phyloP scores from a whole-genome alignment of 2,888 invertebrate genomes.

The Tubiluchus corallicola region DNA sequence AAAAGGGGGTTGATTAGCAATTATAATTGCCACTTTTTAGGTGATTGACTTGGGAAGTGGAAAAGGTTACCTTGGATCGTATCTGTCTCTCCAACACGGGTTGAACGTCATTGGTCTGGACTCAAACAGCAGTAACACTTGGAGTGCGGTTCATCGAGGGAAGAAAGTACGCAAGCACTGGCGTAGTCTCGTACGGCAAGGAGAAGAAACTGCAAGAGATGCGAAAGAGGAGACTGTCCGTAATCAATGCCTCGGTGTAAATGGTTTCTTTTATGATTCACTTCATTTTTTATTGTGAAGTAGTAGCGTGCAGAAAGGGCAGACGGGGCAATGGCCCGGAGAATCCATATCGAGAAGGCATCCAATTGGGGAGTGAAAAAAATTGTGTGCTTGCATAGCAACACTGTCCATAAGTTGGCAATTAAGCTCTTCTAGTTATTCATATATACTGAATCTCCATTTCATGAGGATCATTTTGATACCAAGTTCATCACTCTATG shows the following conservation, averaged over 20 bases:
- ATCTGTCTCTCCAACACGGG: slow-evolving; percentile 46
- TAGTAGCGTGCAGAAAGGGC: neutral
- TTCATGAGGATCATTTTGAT: too few relatives aligned
- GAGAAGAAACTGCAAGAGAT: too few relatives aligned
- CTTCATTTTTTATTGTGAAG: too few relatives aligned
- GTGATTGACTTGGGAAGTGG: slow-evolving; percentile 75
- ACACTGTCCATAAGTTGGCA: too few relatives aligned
- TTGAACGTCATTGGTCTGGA: slow-evolving; percentile 64
- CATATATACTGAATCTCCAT: too few relatives aligned
- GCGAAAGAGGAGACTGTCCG: too few relatives aligned
- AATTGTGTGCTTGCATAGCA: neutral
- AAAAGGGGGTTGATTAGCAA: too few relatives aligned
- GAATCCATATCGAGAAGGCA: neutral
- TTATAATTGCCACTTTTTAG: slow-evolving; percentile 22
- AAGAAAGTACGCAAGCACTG: slow-evolving; percentile 18
- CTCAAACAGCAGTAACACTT: slow-evolving; percentile 44
- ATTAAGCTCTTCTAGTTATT: too few relatives aligned
- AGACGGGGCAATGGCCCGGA: neutral
- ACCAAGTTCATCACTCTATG: too few relatives aligned
- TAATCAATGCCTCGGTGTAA: too few relatives aligned
- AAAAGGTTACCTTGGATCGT: slow-evolving; percentile 61
- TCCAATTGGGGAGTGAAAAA: neutral
- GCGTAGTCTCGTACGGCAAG: too few relatives aligned
- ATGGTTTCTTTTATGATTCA: too few relatives aligned
- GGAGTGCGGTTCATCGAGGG: slow-evolving; percentile 38